phyloP scores from a whole-genome alignment of 2,797 vertebrate species.

The Acanthurus tractus region DNA sequence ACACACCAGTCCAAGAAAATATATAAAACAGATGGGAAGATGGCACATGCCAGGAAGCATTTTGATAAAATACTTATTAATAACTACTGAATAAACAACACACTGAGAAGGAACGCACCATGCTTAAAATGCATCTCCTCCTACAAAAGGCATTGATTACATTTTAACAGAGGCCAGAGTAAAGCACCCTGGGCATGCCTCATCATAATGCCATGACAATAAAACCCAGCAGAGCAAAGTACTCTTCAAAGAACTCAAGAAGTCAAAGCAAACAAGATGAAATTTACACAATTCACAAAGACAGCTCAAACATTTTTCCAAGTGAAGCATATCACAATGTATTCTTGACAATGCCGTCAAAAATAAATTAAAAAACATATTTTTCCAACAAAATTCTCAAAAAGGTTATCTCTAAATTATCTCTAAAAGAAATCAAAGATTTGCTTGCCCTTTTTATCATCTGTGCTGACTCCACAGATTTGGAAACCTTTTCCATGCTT shows the following conservation, averaged over 20 bases:
- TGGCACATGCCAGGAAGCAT: neutral
- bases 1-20: neutral
- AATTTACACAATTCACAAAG: no score
- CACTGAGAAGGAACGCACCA: neutral
- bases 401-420: no score
- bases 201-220: neutral
- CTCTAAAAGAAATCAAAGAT: neutral
- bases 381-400: neutral
- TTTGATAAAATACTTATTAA: neutral
- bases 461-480: neutral
- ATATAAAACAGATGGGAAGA: no score
- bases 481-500: conserved; percentile 8
- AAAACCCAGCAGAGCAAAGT: neutral
- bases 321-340: no score
- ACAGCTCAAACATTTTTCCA: no score
- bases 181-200: neutral
- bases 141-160: neutral
- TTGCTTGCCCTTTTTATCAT: neutral
- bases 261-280: neutral
- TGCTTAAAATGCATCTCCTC: neutral
- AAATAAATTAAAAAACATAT: neutral
- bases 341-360: neutral
- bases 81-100: neutral
- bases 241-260: neutral
- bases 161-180: neutral